A percentile compares a stretch with the other conserved stretches of the same genome.
These are phyloP conservation scores for Micrasema longulum DNA, from an alignment of 1,140 invertebrate genomes.

Conservation along the genomic window DNA sequence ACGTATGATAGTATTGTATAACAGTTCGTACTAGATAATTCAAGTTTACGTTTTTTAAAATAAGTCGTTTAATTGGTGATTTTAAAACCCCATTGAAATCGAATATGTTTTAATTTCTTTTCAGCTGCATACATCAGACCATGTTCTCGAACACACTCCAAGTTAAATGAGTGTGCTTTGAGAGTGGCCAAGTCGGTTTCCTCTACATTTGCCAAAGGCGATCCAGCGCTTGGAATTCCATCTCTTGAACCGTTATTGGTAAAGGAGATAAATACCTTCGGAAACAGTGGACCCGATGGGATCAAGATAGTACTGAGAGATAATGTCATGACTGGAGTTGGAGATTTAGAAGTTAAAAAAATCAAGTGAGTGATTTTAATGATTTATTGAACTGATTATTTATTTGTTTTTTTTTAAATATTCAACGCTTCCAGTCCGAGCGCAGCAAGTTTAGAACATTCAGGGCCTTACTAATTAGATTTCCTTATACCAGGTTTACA, in stretches of 20 bases:
- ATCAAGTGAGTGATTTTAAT: slow-evolving; percentile 53
- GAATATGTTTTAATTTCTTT: too few relatives aligned
- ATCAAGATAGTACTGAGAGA: slow-evolving; percentile 52
- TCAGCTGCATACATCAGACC: slow-evolving; percentile 57
- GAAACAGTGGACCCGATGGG: slow-evolving; percentile 35
- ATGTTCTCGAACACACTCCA: slow-evolving; percentile 56
- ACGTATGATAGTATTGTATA: too few relatives aligned
- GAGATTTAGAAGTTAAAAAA: slow-evolving; percentile 45
- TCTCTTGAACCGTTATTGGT: slow-evolving; percentile 52
- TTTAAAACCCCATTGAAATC: too few relatives aligned
- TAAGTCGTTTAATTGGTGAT: too few relatives aligned
- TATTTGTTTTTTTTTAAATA: too few relatives aligned
- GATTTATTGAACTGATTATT: too few relatives aligned
- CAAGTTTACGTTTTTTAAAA: too few relatives aligned
- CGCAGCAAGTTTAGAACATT: too few relatives aligned
- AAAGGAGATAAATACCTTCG: slow-evolving; percentile 48
- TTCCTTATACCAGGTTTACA: too few relatives aligned
- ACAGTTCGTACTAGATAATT: too few relatives aligned
- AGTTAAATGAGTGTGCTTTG: slow-evolving; percentile 58
- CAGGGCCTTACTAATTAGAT: too few relatives aligned
- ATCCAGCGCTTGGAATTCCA: slow-evolving; percentile 47
- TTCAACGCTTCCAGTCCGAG: too few relatives aligned
- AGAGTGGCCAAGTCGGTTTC: slow-evolving; percentile 55
- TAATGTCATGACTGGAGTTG: slow-evolving; percentile 47
- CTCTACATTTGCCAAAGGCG: slow-evolving; percentile 50